Base-by-base conservation (phyloP, 2,888 invertebrate species). In the Punctoribates punctum region DNA sequence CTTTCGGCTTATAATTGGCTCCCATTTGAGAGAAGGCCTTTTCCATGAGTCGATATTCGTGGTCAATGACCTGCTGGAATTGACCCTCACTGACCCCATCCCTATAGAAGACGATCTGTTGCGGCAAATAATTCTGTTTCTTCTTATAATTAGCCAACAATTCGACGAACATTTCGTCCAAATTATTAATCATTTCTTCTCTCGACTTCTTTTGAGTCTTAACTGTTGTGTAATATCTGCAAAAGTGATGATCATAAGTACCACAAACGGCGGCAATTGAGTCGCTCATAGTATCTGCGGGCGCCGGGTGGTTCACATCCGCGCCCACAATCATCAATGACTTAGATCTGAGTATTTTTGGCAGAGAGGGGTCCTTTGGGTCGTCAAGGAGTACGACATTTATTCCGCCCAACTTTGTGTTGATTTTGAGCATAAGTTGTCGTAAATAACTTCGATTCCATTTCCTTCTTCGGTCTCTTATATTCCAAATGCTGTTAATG, bases 251-350 rank as follows among this genome's bases (percentile, higher is more conserved):
- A 82, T 91, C 91, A 78, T 90, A 88, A 0, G 91, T 91, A 0
- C 92, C 91, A 0, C 90, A 90, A 2, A 93, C 90, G 23, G 88
- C 88, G 13, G 88, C 88, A 76, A 89, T 86, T 0, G 88, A 88
- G 0, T 88, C 88, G 78, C 85, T 84, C 8, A 81, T 82, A 6
- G 83, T 86, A 83, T 90, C 88, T 77, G 91, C 91, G 0, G 93
- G 92, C 0, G 92, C 89, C 0, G 96, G 94, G 86, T 96, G 96
- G 0, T 95, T 94, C 8, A 96, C 95, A 84, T 96, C 96, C 9
- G 94, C 94, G 0, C 96, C 96, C 48, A 94, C 86, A 54, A 94
- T 86, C 20, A 90, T 87, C 88, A 90, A 88, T n/a, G 87, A 87
- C 0, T 89, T 89, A 0, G 75, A 80, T 48, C 90, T 83, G 23